A percentile compares a stretch with the other conserved stretches of the same genome.
Evolutionary conservation across 2,113 vertebrate genomes (phyloP).

Genomic region (Andinoacara biseriatus): DNA sequence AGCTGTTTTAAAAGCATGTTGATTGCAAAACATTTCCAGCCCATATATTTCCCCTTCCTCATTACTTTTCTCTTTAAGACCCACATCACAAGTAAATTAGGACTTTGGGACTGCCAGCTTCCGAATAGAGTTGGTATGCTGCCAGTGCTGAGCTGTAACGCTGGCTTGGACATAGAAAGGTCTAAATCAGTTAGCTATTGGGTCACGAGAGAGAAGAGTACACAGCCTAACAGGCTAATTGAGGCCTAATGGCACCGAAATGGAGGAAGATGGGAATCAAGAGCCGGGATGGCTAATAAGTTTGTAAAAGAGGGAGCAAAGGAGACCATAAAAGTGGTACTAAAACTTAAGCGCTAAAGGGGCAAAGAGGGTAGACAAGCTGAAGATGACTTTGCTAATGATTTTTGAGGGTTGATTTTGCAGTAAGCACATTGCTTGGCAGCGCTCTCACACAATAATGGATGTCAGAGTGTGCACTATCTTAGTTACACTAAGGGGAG

Average conservation of each 20-base stretch:
- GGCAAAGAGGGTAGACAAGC: constrained; percentile 16
- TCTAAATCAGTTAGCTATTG: constrained; percentile 44
- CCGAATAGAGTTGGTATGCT: constrained; percentile 35
- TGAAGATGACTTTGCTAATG: constrained; percentile 40
- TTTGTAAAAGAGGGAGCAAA: constrained; percentile 26
- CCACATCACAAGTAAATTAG: constrained; percentile 49
- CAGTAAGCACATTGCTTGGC: constrained; percentile 35
- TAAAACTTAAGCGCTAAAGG: constrained; percentile 43
- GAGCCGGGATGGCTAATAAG: constrained; percentile 8
- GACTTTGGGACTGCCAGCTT: constrained; percentile 17
- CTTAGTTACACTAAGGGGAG: background rate
- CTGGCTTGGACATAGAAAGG: constrained; percentile 53
- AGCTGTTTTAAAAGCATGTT: background rate
- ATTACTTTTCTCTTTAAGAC: constrained; percentile 35
- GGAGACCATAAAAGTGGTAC: constrained; percentile 26
- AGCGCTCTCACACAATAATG: constrained; percentile 41
- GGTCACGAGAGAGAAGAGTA: constrained; percentile 44
- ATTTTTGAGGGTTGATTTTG: constrained; percentile 28
- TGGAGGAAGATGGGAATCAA: constrained; percentile 14
- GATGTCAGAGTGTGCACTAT: background rate
- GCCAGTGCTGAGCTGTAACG: constrained; percentile 40
- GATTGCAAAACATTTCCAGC: constrained; percentile 1
- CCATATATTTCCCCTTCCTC: background rate
- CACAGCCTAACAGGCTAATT: constrained; percentile 59
- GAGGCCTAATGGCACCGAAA: constrained; percentile 54